A percentile compares a stretch with the other conserved stretches of the same genome.
These are phyloP conservation scores for Synodontis membranacea DNA, from an alignment of 2,113 vertebrate genomes.

Conservation along the genomic window DNA sequence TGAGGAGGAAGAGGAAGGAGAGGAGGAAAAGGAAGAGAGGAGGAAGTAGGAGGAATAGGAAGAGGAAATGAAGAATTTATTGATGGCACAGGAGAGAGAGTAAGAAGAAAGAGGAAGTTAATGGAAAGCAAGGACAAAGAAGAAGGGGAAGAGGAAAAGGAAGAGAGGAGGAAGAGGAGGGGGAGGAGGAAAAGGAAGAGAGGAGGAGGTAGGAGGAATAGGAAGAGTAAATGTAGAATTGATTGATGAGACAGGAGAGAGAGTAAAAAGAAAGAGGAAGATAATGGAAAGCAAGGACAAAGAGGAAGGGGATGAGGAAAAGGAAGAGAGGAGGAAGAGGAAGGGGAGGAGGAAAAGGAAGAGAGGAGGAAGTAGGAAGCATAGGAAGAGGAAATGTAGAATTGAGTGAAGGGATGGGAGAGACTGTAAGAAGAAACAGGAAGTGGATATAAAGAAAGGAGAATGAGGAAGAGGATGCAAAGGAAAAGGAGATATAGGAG, in stretches of 20 bases:
- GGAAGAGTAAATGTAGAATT: too few species aligned
- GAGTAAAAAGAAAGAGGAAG: neutral
- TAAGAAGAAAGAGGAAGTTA: neutral
- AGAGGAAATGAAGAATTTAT: too few species aligned
- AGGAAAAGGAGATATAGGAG: neutral
- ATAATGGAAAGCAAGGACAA: neutral
- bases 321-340: neutral
- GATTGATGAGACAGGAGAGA: too few species aligned
- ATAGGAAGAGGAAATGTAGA: neutral
- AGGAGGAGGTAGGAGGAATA: neutral
- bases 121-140: neutral
- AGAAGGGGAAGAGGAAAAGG: neutral
- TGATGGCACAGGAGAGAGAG: too few species aligned
- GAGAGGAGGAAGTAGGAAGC: neutral
- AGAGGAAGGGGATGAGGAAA: neutral
- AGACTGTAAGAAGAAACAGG: neutral
- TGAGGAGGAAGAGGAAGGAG: neutral
- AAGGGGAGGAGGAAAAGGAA: neutral
- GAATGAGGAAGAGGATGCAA: neutral
- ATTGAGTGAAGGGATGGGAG: neutral
- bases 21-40: neutral
- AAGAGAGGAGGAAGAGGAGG: neutral
- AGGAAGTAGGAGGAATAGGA: neutral
- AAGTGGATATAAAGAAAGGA: neutral
- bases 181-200: neutral